Evolutionary conservation across 2,113 vertebrate species (phyloP).

Genomic region (Mesembrinibis cayennensis): DNA sequence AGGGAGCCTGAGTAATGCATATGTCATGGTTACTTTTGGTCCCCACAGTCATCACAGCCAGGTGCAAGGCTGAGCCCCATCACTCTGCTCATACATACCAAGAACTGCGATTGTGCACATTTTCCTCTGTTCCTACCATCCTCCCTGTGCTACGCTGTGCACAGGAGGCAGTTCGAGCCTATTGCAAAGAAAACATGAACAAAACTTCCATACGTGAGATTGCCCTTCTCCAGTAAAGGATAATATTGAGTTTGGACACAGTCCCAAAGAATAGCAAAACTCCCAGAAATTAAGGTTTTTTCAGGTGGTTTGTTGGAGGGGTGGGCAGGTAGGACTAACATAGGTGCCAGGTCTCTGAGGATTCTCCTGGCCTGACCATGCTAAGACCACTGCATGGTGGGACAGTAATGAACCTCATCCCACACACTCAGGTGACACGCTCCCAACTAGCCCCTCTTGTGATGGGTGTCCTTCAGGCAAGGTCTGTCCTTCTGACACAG

Average conservation of each 20-base stretch:
- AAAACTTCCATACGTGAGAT: not conserved
- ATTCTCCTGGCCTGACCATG: not conserved
- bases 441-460: not conserved
- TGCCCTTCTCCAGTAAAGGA: not conserved
- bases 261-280: not conserved
- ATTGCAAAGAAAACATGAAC: not conserved
- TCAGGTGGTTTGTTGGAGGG: not conserved
- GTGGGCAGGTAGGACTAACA: not conserved
- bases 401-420: not conserved
- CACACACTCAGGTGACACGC: fast-evolving
- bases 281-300: not conserved
- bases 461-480: not conserved
- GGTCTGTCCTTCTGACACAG: not conserved
- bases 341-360: not conserved
- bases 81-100: not conserved
- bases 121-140: not conserved
- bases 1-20: not conserved
- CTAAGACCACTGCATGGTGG: not conserved
- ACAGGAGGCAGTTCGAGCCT: not conserved
- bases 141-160: fast-evolving
- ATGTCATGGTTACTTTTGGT: fast-evolving
- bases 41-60: not conserved
- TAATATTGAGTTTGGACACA: not conserved
- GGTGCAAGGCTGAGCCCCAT: not conserved
- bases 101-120: fast-evolving